Conservation (phyloP, 1,140 invertebrate genomes). For the Macrostomum lignano region DNA sequence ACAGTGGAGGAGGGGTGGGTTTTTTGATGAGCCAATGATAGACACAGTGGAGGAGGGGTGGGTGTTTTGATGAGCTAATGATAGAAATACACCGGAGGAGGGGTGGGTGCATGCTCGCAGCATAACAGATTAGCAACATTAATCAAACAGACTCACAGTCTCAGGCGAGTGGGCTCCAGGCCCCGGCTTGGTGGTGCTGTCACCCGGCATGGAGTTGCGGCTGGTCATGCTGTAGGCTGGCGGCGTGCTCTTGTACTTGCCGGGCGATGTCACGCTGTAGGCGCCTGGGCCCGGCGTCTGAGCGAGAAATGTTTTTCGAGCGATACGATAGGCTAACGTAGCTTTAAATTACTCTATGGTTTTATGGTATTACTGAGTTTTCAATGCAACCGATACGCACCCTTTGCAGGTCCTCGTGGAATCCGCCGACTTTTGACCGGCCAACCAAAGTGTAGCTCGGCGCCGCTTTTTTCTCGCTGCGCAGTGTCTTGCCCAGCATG, state of each 20-base stretch:
- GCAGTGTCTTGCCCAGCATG: conserved; percentile 38
- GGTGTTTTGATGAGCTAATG: too few species aligned
- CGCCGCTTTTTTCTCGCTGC: conserved; percentile 37
- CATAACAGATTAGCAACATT: background rate
- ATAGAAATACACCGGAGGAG: too few species aligned
- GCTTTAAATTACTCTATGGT: background rate
- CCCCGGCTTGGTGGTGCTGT: conserved; percentile 47
- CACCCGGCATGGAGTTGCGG: conserved; percentile 42
- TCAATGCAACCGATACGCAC: conserved; percentile 5
- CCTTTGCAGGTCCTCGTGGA: conserved; percentile 19
- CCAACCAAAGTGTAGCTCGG: conserved; percentile 49
- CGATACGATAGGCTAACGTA: conserved; percentile 14
- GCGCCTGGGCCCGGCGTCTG: conserved; percentile 29
- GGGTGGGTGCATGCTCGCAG: too few species aligned
- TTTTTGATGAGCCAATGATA: too few species aligned
- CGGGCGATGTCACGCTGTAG: conserved; percentile 31
- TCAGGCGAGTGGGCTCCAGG: conserved; percentile 67
- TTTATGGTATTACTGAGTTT: background rate
- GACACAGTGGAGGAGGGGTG: too few species aligned
- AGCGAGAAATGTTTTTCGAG: too few species aligned
- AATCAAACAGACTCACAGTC: conserved; percentile 36
- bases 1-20: too few species aligned
- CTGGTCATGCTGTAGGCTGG: conserved; percentile 56
- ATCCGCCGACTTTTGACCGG: conserved; percentile 36
- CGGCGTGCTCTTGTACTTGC: conserved; percentile 35